Base-by-base conservation (phyloP, 1,140 invertebrate species). In the Eupristina koningsbergeri region DNA sequence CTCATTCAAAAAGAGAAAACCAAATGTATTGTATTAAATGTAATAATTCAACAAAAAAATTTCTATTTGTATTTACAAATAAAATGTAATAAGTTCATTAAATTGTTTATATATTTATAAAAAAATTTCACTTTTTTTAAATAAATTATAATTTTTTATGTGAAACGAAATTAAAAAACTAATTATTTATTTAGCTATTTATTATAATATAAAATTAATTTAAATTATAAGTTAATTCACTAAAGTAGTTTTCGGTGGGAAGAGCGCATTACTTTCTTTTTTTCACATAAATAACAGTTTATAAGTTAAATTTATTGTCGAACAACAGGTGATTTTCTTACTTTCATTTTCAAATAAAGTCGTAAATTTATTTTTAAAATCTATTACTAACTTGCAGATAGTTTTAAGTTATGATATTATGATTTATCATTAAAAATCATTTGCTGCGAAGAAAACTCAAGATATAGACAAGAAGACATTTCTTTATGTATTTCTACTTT, bases 401-500 rank as follows among this genome's bases (percentile, higher is more conserved):
- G 31, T 41, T 41, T 50, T 34, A 47, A 79, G 26, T 31, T 53
- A 45, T 47, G 15, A 22, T 36, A 26, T 26, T 63, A 31, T 63
- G 50, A 63, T 81, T 74, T 22, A 41, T 63, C 36, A n/a, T 22
- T 36, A 75, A 36, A 67, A 67, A 64, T 11, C 39, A 39, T 67
- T 83, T 45, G 26, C 5, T 17, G 13, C 29, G 22, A 71, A n/a
- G 50, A 78, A 78, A 85, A 34, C 45, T 58, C 75, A 19, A 31
- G 29, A 61, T 34, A 45, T 58, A 41, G 61, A 45, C n/a, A 79
- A 45, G 76, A 76, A 81, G 63, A 80, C 31, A 69, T 45, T 75
- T 53, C 77, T 45, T 47, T n/a, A n/a, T 29, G 58, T 53, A 81
- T 53, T 84, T 83, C 3, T 71, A 41, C 31, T 80, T 81, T 69